These are phyloP conservation scores for Babyrousa celebensis DNA, from an alignment of 2,797 vertebrate genomes.

Conservation along the genomic window DNA sequence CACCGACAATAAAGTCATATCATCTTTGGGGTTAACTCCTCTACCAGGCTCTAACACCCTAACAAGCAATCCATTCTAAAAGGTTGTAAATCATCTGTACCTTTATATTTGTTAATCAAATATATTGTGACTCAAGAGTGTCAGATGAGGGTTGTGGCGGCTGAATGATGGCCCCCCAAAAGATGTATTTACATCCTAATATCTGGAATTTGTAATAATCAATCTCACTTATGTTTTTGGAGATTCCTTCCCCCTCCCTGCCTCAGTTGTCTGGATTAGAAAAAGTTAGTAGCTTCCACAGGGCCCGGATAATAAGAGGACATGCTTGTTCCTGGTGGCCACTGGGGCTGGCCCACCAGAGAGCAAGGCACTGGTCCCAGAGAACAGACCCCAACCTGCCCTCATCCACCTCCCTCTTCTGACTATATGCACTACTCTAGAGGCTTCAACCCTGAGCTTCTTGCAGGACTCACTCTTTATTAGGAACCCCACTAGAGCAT, in stretches of 20 bases:
- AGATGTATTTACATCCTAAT: background rate
- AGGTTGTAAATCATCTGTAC: background rate
- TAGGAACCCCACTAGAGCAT: background rate
- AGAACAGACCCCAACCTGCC: fast-evolving
- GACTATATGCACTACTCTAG: background rate
- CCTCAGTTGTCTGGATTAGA: background rate
- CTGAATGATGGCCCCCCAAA: background rate
- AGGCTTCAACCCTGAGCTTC: background rate
- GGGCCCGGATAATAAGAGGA: background rate
- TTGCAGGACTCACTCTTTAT: background rate
- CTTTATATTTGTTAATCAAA: constrained; percentile 56
- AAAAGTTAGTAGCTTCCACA: background rate
- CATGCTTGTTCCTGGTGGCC: background rate
- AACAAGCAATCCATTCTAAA: constrained; percentile 1
- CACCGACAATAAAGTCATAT: background rate
- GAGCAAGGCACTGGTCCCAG: background rate
- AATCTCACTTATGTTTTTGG: background rate
- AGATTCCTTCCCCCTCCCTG: background rate
- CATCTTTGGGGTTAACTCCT: background rate
- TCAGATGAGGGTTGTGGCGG: background rate
- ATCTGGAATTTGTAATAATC: background rate
- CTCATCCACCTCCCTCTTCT: background rate
- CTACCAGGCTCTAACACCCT: background rate
- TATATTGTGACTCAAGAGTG: background rate
- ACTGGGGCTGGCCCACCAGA: background rate